phyloP scores from a whole-genome alignment of 2,113 vertebrate genomes.

The Solea solea region DNA sequence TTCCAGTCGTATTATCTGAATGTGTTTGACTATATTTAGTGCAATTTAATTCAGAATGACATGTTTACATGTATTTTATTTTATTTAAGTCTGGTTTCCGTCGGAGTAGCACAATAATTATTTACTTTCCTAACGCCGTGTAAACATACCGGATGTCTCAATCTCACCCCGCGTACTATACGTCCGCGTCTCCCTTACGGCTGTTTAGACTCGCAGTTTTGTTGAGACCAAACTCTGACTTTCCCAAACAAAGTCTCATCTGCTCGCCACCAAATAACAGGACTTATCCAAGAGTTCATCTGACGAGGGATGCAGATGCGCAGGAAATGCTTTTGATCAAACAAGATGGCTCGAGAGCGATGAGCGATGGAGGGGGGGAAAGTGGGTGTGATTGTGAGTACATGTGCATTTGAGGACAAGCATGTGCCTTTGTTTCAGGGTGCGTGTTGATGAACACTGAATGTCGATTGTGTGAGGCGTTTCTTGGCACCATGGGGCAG shows the following conservation, averaged over 20 bases:
- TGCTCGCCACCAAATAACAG: slow-evolving; percentile 66
- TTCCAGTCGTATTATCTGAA: too few relatives aligned
- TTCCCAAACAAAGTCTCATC: slow-evolving; percentile 72
- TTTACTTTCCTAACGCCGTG: too few relatives aligned
- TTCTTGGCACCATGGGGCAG: slow-evolving; percentile 59
- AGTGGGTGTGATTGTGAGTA: slow-evolving; percentile 52
- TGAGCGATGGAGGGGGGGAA: slow-evolving; percentile 17
- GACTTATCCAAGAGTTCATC: slow-evolving; percentile 72
- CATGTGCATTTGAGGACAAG: slow-evolving; percentile 61
- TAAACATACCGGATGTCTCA: not conserved
- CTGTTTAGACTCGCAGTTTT: slow-evolving; percentile 14
- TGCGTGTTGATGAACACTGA: slow-evolving; percentile 55
- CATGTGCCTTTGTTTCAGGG: slow-evolving; percentile 65
- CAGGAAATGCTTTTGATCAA: slow-evolving; percentile 81
- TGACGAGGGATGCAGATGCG: slow-evolving; percentile 76
- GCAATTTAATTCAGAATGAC: too few relatives aligned
- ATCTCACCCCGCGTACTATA: not conserved
- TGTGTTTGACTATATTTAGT: too few relatives aligned
- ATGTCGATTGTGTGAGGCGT: slow-evolving; percentile 35
- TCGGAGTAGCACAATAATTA: too few relatives aligned
- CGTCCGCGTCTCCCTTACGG: not conserved
- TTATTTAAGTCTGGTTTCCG: too few relatives aligned
- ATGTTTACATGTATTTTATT: too few relatives aligned
- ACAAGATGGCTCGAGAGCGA: slow-evolving; percentile 54
- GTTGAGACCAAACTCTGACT: slow-evolving; percentile 34